Base-by-base conservation (phyloP, 2,888 invertebrate species). In the Taphrorychus bicolor region DNA sequence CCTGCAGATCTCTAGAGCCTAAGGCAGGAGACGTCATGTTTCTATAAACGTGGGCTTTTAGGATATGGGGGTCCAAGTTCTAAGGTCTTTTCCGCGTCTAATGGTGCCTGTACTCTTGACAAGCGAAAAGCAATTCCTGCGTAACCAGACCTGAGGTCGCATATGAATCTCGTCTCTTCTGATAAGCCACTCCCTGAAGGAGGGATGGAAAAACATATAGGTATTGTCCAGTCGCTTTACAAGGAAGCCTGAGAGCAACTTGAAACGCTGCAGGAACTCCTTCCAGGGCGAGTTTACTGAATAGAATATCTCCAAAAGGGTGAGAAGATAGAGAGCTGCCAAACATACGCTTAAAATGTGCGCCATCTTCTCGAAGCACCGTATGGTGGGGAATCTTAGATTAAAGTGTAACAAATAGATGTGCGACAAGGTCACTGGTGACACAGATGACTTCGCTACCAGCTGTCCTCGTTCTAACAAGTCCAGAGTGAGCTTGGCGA, bases 141-240 rank as follows among this genome's bases (percentile, higher is more conserved):
- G 82, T 98, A 97, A 0, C 98, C 98, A 42, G 92, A 87, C 76
- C 97, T 87, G 63, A 95, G 85, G 84, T 98, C 97, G 80, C 96
- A 96, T n/a, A 97, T 85, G 82, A 97, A 98, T 82, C 97, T 97
- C 94, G 72, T 91, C 95, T 49, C 97, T 86, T 40, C 95, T 85
- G 72, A 94, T 91, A 70, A 98, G 85, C 98, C 98, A 98, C 85
- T 98, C 98, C 86, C 98, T 92, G 84, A 98, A 95, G 2, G 97
- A 95, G 0, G 97, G 96, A 81, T 98, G 98, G 83, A 97, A 97
- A 83, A 97, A 96, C 94, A 97, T 96, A 83, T 94, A 96, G 0
- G 96, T 95, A 81, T 94, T 93, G 82, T 97, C 97, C 76, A 93
- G 87, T 58, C 97, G 88, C 81, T 94, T 94, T 62, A 96, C 92